Percentiles rank a stretch among this genome's conserved stretches.
These are phyloP conservation scores for Petaurus breviceps DNA, from an alignment of 2,113 vertebrate species.

Conservation along the genomic window DNA sequence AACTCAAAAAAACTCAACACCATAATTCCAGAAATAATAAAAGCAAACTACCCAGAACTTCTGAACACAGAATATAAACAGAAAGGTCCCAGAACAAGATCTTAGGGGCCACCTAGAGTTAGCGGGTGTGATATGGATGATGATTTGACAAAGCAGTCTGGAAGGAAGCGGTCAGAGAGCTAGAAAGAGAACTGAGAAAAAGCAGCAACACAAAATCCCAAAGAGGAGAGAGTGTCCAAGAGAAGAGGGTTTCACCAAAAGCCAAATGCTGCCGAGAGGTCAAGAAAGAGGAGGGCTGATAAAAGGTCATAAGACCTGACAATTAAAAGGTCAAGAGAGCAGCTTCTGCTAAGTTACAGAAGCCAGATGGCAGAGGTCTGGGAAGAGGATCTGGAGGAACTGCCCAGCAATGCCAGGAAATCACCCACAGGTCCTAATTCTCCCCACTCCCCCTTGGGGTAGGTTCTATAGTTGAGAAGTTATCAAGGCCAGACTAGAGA, in stretches of 20 bases:
- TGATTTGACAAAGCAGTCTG: not conserved
- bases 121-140: not conserved
- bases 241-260: not conserved
- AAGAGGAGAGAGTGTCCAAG: not conserved
- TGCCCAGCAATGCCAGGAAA: not conserved
- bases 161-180: not conserved
- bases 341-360: not conserved
- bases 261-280: not conserved
- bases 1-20: too few species aligned
- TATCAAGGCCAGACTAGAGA: not conserved
- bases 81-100: too few species aligned
- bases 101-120: too few species aligned
- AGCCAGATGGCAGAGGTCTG: not conserved
- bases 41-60: too few species aligned
- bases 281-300: not conserved
- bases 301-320: not conserved
- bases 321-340: not conserved
- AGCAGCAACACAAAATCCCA: not conserved
- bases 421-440: not conserved
- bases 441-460: not conserved
- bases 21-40: too few species aligned
- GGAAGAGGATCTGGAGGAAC: not conserved
- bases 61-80: too few species aligned
- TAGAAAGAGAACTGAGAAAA: not conserved
- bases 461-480: not conserved